These are phyloP conservation scores for Porites lobata DNA, from an alignment of 92 coral and sea anemone species.

Conservation along the genomic window DNA sequence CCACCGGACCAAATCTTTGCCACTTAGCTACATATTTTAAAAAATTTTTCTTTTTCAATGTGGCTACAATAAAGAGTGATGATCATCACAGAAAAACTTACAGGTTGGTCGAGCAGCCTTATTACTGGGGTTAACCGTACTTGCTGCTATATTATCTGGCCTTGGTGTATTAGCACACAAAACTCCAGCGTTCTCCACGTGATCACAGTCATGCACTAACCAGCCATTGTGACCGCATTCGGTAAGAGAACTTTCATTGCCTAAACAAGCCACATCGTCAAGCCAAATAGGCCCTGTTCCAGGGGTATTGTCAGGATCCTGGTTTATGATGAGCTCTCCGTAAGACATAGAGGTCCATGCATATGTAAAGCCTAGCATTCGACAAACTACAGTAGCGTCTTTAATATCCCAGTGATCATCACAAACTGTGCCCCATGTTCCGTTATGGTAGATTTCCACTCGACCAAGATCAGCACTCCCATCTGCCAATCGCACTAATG, in stretches of 20 bases:
- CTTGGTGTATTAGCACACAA: conserved; percentile 29
- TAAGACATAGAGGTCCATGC: conserved; percentile 44
- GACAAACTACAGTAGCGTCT: conserved; percentile 40
- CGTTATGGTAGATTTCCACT: conserved; percentile 65
- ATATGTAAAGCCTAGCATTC: conserved; percentile 44
- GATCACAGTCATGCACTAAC: conserved; percentile 44
- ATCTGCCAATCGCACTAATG: conserved; percentile 29
- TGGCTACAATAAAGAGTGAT: too few relatives aligned
- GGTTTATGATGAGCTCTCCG: background rate
- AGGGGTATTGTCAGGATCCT: background rate
- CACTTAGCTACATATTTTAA: too few relatives aligned
- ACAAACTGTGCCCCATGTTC: conserved; percentile 74
- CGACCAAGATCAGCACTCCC: conserved; percentile 46
- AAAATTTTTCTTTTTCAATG: too few relatives aligned
- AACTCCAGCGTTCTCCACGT: conserved; percentile 49
- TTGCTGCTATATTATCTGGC: background rate
- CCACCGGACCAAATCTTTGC: too few relatives aligned
- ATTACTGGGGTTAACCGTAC: conserved; percentile 5
- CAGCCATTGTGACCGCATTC: conserved; percentile 49
- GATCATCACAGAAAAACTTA: background rate
- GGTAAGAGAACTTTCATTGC: conserved; percentile 34
- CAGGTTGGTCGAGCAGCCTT: conserved; percentile 15
- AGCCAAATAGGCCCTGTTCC: conserved; percentile 60
- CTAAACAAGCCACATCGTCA: conserved; percentile 36
- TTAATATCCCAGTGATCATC: conserved; percentile 52